phyloP scores from a whole-genome alignment of 2,113 vertebrate genomes.

The Petromus typicus region DNA sequence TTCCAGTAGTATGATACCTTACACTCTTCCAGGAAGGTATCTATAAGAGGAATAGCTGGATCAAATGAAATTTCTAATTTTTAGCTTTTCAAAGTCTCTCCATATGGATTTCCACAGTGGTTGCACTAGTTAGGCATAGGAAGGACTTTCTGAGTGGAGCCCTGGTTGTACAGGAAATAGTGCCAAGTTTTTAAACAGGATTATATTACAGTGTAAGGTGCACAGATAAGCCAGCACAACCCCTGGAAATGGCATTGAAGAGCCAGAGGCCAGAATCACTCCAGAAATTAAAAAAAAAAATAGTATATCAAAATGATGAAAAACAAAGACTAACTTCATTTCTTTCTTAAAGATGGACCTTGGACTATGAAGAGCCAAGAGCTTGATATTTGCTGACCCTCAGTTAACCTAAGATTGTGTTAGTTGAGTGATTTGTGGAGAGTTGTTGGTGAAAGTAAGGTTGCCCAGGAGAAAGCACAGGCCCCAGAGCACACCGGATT shows the following conservation, averaged over 20 bases:
- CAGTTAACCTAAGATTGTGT: background rate
- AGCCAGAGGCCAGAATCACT: background rate
- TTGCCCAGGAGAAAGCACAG: background rate
- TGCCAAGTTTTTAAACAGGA: slow-evolving; percentile 7
- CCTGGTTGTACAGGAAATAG: background rate
- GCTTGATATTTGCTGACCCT: background rate
- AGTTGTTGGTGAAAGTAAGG: background rate
- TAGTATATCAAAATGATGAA: background rate
- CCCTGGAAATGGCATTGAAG: background rate
- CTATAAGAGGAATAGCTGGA: background rate
- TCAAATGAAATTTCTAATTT: background rate
- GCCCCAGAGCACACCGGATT: background rate
- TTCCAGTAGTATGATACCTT: background rate
- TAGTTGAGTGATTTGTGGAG: background rate
- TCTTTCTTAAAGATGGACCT: background rate
- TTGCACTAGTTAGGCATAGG: background rate
- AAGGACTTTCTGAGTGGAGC: background rate
- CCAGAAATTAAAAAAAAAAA: slow-evolving; percentile 8
- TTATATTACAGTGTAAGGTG: background rate
- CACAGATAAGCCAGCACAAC: background rate
- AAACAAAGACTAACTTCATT: background rate
- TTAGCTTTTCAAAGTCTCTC: background rate
- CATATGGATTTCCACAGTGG: background rate
- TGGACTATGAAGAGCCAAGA: background rate
- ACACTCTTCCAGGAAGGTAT: background rate